Percentiles rank a stretch among this genome's conserved stretches.
Evolutionary conservation across 2,113 vertebrate genomes (phyloP).

Genomic region (Amblyornis subalaris): DNA sequence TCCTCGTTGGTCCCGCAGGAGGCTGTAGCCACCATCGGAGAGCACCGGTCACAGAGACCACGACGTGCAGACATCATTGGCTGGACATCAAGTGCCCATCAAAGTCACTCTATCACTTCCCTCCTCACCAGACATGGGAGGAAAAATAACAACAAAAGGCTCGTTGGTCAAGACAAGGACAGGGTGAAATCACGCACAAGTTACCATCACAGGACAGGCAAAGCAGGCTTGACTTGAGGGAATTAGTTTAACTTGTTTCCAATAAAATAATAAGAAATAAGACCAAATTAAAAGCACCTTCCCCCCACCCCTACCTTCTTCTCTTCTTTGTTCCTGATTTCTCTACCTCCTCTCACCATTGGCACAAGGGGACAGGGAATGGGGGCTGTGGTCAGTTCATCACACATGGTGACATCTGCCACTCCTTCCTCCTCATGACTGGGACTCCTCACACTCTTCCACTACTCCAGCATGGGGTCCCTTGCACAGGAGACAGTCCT

Average conservation of each 20-base stretch:
- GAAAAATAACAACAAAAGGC: neutral
- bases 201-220: neutral
- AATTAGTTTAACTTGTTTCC: neutral
- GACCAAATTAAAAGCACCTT: neutral
- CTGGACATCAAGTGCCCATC: neutral
- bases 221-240: neutral
- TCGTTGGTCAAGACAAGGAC: neutral
- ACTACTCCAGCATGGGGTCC: neutral
- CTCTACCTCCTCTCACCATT: neutral
- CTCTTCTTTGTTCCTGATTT: neutral
- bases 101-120: neutral
- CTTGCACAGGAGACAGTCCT: too few species aligned
- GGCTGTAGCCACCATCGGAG: neutral
- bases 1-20: neutral
- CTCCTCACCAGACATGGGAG: neutral
- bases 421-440: neutral
- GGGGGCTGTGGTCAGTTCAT: neutral
- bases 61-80: fast-evolving
- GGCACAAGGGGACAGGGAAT: neutral
- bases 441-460: neutral
- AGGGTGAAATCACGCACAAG: neutral
- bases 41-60: neutral
- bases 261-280: neutral
- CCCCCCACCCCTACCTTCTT: neutral
- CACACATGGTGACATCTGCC: neutral